These are phyloP conservation scores for Gryllus longicercus DNA, from an alignment of 2,888 invertebrate species.

Conservation along the genomic window DNA sequence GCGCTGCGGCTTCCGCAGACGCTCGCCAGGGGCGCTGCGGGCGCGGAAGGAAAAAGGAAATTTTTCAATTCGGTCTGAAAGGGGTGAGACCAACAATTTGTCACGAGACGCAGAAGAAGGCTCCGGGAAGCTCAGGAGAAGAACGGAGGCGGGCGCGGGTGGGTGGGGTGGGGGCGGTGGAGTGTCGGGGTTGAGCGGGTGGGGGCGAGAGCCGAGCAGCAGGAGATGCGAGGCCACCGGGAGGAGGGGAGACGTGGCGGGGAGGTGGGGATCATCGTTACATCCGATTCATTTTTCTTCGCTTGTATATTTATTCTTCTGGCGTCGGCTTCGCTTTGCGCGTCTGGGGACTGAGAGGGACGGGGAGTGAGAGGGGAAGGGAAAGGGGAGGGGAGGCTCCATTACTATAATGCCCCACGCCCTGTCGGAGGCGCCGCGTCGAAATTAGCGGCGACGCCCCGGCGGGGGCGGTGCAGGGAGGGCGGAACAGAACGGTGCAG, in stretches of 20 bases:
- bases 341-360: background rate
- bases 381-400: background rate
- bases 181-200: background rate
- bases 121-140: background rate
- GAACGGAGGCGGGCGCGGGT: too few species aligned
- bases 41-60: slow-evolving; percentile 5
- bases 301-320: background rate
- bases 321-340: background rate
- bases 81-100: slow-evolving; percentile 8
- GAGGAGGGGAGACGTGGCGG: background rate
- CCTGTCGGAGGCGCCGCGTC: too few species aligned
- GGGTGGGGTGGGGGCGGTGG: too few species aligned
- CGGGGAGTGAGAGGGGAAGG: background rate
- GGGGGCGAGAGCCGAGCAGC: background rate
- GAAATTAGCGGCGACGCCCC: too few species aligned
- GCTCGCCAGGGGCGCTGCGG: background rate
- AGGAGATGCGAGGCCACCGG: background rate
- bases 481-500: too few species aligned
- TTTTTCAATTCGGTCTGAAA: slow-evolving; percentile 10
- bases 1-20: background rate
- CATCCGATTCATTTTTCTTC: background rate
- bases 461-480: too few species aligned
- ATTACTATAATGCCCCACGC: too few species aligned
- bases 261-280: background rate
- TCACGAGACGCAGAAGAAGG: background rate